Evolutionary conservation across 1,140 invertebrate species (phyloP).

Genomic region (Zaprionus ghesquierei): DNA sequence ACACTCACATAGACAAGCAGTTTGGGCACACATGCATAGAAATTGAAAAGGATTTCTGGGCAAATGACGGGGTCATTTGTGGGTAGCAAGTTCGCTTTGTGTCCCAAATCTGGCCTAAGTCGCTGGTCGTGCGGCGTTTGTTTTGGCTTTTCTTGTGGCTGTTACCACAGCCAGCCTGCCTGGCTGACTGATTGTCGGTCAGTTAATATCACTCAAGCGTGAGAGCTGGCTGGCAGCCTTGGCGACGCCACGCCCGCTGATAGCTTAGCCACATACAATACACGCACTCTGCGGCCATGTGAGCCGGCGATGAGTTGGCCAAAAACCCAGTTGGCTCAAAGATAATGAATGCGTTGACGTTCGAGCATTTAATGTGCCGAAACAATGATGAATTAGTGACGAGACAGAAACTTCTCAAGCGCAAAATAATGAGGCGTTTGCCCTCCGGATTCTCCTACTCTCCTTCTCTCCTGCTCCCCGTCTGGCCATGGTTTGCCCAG

Average conservation of each 20-base stretch:
- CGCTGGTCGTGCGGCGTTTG: slow-evolving; percentile 40
- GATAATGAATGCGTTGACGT: slow-evolving; percentile 81
- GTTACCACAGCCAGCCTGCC: slow-evolving; percentile 6
- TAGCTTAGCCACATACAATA: slow-evolving; percentile 9
- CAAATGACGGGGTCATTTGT: slow-evolving; percentile 52
- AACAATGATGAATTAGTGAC: slow-evolving; percentile 81
- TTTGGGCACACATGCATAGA: slow-evolving; percentile 13
- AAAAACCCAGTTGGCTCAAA: slow-evolving; percentile 46
- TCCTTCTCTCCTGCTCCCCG: not conserved
- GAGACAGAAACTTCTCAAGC: slow-evolving; percentile 81
- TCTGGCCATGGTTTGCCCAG: not conserved
- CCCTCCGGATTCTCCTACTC: slow-evolving; percentile 11
- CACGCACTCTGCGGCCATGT: slow-evolving; percentile 36
- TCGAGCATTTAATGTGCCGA: slow-evolving; percentile 81
- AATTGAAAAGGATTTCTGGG: slow-evolving; percentile 54
- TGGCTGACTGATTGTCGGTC: slow-evolving; percentile 73
- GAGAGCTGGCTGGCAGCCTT: slow-evolving; percentile 22
- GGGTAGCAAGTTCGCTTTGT: slow-evolving; percentile 14
- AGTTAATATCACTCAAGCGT: slow-evolving; percentile 80
- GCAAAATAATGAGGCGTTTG: slow-evolving; percentile 76
- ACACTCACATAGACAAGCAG: not conserved
- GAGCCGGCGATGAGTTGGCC: slow-evolving; percentile 70
- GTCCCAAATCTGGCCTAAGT: slow-evolving; percentile 67
- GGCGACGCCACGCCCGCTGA: slow-evolving; percentile 56
- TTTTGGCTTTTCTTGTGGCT: slow-evolving; percentile 23